Base-by-base conservation (phyloP, 2,113 vertebrate species). In the Globicephala melas region DNA sequence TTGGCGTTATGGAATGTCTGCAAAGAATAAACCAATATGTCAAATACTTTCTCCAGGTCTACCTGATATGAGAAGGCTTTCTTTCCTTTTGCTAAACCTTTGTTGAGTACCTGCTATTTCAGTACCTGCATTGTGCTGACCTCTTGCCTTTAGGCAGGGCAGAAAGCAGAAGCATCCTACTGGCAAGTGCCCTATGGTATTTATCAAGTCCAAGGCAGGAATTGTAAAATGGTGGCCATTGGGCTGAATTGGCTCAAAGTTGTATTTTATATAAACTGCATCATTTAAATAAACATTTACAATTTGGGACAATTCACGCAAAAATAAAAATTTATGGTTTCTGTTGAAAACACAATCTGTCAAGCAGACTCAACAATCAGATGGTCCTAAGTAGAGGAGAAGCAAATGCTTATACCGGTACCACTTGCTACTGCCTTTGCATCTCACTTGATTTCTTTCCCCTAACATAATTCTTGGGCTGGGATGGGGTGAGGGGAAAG, bases 1-100 rank as follows among this genome's bases (percentile, higher is more conserved):
- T 44, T 79, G 6, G 55, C 25, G 13, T 68, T 82, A 63, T 25
- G 3, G n/a, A 68, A 38, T 76, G 20, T 74, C 71, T 91, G 38
- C 58, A 85, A 95, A 55, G 65, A 95, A 80, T 31, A 91, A 92
- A 79, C 18, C 44, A 96, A 47, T 33, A 36, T 14, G 23, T 25
- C 18, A 76, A 91, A 74, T 5, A 44, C 10, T 44, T 76, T 5
- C 25, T 93, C 41, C 23, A 53, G 31, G 17, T 88, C 15, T 3
- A 8, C 41, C 31, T 81, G 38, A 60, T 65, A 50, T 25, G 11
- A 33, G 31, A 74, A 89, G 60, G n/a, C 36, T 7, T 92, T 73
- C 23, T 68, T 96, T 89, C 58, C 26, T 93, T 70, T 83, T 41
- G 68, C 12, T 41, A 50, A 89, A 65, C 5, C 10, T 96, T 76